phyloP scores from a whole-genome alignment of 1,140 invertebrate genomes.

The Lepidotrigona ventralis region DNA sequence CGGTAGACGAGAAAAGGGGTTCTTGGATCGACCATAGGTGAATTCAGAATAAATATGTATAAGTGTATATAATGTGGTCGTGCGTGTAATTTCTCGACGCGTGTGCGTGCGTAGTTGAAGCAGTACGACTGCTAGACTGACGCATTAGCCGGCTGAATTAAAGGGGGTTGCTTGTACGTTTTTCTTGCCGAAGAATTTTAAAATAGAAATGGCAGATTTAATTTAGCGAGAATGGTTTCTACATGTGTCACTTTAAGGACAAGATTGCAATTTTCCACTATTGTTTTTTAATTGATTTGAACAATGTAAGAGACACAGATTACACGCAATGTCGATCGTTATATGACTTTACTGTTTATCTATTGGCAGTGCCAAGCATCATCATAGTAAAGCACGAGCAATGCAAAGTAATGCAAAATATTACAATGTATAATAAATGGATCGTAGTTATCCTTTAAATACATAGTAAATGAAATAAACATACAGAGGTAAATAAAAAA shows the following conservation, averaged over 20 bases:
- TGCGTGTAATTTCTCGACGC: background rate
- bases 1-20: slow-evolving; percentile 13
- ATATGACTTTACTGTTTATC: too few species aligned
- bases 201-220: background rate
- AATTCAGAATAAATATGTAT: background rate
- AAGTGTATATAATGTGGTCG: background rate
- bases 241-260: background rate
- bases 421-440: too few species aligned
- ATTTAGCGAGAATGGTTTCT: background rate
- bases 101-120: slow-evolving; percentile 37
- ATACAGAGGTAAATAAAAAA: background rate
- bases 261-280: background rate
- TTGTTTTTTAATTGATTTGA: background rate
- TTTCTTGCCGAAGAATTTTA: background rate
- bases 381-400: too few species aligned
- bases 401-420: too few species aligned
- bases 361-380: too few species aligned
- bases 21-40: background rate
- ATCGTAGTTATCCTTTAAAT: background rate
- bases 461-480: background rate
- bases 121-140: slow-evolving; percentile 55
- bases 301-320: background rate
- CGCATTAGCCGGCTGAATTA: slow-evolving; percentile 39
- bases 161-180: slow-evolving; percentile 27
- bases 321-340: too few species aligned